Conservation (phyloP, 2,888 invertebrate species). For the Chelonus formosanus region DNA sequence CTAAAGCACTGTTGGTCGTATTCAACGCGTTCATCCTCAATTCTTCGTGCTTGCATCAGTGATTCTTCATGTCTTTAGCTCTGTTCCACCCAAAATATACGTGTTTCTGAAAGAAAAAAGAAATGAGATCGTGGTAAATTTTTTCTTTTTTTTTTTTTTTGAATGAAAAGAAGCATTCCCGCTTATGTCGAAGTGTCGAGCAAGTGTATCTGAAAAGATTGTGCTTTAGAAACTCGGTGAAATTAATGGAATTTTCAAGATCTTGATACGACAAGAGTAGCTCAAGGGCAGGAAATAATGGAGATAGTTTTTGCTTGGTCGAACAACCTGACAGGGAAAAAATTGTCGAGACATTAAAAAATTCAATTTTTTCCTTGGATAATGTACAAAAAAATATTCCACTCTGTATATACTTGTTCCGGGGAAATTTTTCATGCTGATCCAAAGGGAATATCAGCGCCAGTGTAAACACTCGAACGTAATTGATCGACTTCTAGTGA, state of each 20-base stretch:
- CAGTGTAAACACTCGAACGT: constrained; percentile 22
- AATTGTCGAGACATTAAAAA: constrained; percentile 3
- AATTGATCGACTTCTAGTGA: constrained; percentile 25
- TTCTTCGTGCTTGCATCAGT: constrained; percentile 23
- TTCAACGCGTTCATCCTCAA: constrained; percentile 27
- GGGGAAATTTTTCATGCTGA: not conserved
- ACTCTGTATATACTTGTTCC: not conserved
- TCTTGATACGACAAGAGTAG: constrained; percentile 24
- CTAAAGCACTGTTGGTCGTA: constrained; percentile 17
- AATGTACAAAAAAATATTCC: too few relatives aligned
- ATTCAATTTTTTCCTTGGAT: not conserved
- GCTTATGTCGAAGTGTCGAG: constrained; percentile 20
- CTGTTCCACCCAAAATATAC: constrained; percentile 4
- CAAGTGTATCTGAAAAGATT: constrained; percentile 29
- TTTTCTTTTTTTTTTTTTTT: not conserved
- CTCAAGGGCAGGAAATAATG: constrained; percentile 14
- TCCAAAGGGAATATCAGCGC: constrained; percentile 12
- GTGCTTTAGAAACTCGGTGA: constrained; percentile 22
- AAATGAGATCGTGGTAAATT: not conserved
- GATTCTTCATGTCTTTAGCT: constrained; percentile 12
- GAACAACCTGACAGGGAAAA: constrained; percentile 10
- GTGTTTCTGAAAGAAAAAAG: constrained; percentile 17
- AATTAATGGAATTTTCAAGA: constrained; percentile 32
- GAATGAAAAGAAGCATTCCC: constrained; percentile 27
- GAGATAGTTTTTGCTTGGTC: constrained; percentile 10